These are phyloP conservation scores for Entomobrya multifasciata DNA, from an alignment of 2,888 invertebrate genomes.

Conservation along the genomic window DNA sequence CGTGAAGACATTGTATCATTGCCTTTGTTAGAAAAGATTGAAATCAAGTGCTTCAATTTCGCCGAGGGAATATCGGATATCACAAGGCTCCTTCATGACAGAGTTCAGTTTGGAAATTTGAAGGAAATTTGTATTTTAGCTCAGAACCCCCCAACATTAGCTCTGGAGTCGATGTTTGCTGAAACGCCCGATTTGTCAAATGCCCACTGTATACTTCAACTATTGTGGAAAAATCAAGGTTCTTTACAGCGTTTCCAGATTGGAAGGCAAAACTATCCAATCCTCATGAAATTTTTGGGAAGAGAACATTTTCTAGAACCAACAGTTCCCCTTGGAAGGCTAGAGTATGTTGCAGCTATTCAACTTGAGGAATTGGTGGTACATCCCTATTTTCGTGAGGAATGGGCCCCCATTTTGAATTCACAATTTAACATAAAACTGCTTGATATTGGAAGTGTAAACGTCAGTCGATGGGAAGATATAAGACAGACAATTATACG, in stretches of 20 bases:
- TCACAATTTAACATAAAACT: constrained; percentile 59
- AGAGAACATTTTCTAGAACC: constrained; percentile 26
- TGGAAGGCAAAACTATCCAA: constrained; percentile 67
- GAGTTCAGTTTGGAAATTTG: constrained; percentile 69
- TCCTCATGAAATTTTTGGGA: constrained; percentile 62
- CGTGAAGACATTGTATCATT: constrained; percentile 62
- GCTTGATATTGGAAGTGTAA: constrained; percentile 72
- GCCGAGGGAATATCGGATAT: constrained; percentile 74
- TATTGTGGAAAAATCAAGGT: constrained; percentile 59
- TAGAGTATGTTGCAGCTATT: constrained; percentile 45
- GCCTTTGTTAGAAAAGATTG: constrained; percentile 69
- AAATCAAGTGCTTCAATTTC: constrained; percentile 76
- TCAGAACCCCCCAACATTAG: constrained; percentile 76
- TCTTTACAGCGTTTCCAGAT: constrained; percentile 63
- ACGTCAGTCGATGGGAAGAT: constrained; percentile 73
- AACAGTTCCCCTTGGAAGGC: constrained; percentile 1
- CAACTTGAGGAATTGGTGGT: constrained; percentile 73
- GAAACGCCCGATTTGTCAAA: constrained; percentile 51
- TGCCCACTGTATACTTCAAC: constrained; percentile 67
- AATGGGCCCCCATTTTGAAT: constrained; percentile 73
- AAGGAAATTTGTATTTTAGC: constrained; percentile 69
- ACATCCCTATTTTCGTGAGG: constrained; percentile 75
- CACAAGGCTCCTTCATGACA: constrained; percentile 67
- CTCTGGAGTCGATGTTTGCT: constrained; percentile 67
- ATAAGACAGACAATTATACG: constrained; percentile 59